Evolutionary conservation across 1,140 invertebrate genomes (phyloP).

Genomic region (Drosophila triauraria): DNA sequence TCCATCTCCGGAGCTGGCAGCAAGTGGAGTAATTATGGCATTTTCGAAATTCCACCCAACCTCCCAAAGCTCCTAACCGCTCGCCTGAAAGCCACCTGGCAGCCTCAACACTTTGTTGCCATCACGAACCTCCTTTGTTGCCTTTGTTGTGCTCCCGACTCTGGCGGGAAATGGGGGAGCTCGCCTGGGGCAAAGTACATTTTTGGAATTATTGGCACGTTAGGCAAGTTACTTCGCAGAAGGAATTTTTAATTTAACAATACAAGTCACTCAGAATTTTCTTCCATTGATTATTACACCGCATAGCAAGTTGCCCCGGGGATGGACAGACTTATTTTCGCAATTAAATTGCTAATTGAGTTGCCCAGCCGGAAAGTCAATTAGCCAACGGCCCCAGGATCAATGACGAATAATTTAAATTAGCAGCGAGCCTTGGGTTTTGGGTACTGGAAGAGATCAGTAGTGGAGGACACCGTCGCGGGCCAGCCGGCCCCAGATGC

Average conservation of each 20-base stretch:
- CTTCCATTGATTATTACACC: conserved; percentile 28
- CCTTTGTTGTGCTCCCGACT: conserved; percentile 16
- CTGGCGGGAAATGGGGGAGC: neutral
- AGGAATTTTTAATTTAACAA: conserved; percentile 76
- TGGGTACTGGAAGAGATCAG: neutral
- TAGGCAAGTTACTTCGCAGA: conserved; percentile 68
- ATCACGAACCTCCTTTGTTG: conserved; percentile 47
- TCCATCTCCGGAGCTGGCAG: conserved; percentile 27
- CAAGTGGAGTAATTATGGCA: conserved; percentile 77
- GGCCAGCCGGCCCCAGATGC: conserved; percentile 43
- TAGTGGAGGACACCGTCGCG: neutral
- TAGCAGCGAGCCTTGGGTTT: conserved; percentile 1
- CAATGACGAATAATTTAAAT: conserved; percentile 48
- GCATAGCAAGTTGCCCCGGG: conserved; percentile 9
- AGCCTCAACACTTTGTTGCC: conserved; percentile 49
- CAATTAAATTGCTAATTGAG: conserved; percentile 62
- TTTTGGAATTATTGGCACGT: conserved; percentile 79
- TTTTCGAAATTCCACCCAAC: conserved; percentile 64
- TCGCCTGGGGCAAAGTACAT: conserved; percentile 42
- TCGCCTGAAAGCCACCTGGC: conserved; percentile 22
- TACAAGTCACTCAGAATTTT: conserved; percentile 28
- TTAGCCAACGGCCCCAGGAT: conserved; percentile 34
- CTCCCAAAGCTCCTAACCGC: conserved; percentile 2
- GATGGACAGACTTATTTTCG: conserved; percentile 17
- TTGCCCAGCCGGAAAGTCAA: conserved; percentile 52